A percentile compares a stretch with the other conserved stretches of the same genome.
Evolutionary conservation across 2,113 vertebrate genomes (phyloP).

Genomic region (Chloropsis hardwickii): DNA sequence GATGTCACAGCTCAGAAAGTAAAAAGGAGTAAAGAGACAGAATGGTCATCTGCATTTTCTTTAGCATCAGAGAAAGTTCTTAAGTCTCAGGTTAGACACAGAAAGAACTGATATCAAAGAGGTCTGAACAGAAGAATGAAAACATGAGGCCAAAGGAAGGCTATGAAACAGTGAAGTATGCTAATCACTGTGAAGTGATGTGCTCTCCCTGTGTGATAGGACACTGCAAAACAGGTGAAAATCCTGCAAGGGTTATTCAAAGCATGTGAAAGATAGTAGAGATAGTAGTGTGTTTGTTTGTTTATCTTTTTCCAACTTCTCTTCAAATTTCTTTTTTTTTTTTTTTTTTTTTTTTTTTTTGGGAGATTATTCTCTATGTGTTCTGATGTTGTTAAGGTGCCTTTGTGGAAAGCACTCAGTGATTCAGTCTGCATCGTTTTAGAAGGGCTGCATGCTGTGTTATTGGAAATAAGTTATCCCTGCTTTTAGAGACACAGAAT

Average conservation of each 20-base stretch:
- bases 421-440: not conserved
- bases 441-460: not conserved
- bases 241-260: not conserved
- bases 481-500: not conserved
- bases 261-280: not conserved
- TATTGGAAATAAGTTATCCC: not conserved
- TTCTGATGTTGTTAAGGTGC: not conserved
- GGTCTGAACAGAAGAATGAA: not conserved
- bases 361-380: not conserved
- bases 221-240: not conserved
- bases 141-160: not conserved
- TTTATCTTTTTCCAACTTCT: not conserved
- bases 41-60: not conserved
- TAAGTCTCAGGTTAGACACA: not conserved
- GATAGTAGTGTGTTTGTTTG: no score
- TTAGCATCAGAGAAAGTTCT: not conserved
- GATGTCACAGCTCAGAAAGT: not conserved
- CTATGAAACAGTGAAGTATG: not conserved
- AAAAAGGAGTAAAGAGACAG: not conserved
- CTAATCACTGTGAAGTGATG: not conserved
- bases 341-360: no score
- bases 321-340: not conserved
- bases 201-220: not conserved
- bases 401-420: not conserved
- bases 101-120: not conserved